Evolutionary conservation across 1,140 invertebrate species (phyloP).

Genomic region (Heliothis subflexa): DNA sequence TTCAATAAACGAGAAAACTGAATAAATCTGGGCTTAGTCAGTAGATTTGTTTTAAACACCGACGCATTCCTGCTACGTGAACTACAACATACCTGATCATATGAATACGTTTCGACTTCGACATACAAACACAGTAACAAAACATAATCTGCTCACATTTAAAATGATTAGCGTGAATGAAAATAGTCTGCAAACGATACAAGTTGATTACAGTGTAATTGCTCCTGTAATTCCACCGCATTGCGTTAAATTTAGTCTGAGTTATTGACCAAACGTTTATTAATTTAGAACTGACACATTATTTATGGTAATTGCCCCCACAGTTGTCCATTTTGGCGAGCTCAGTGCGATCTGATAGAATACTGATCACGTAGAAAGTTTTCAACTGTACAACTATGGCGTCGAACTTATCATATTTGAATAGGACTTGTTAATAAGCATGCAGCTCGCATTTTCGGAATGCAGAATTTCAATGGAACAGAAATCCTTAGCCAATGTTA

Average conservation of each 20-base stretch:
- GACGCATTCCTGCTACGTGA: too few relatives aligned
- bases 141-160: background rate
- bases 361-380: slow-evolving; percentile 49
- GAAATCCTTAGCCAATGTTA: slow-evolving; percentile 1
- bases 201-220: slow-evolving; percentile 68
- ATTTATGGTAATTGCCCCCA: slow-evolving; percentile 67
- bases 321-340: slow-evolving; percentile 61
- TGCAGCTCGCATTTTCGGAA: background rate
- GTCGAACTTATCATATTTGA: slow-evolving; percentile 21
- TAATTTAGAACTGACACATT: slow-evolving; percentile 66
- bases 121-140: background rate
- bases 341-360: slow-evolving; percentile 50
- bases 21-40: too few relatives aligned
- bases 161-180: slow-evolving; percentile 42
- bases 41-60: too few relatives aligned
- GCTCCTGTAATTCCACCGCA: slow-evolving; percentile 53
- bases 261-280: slow-evolving; percentile 73
- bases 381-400: slow-evolving; percentile 13
- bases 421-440: slow-evolving; percentile 27
- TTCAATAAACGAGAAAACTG: too few relatives aligned
- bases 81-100: too few relatives aligned
- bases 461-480: slow-evolving; percentile 11
- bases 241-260: slow-evolving; percentile 70
- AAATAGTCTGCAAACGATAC: slow-evolving; percentile 37
- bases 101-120: background rate